Base-by-base conservation (phyloP, 2,113 vertebrate genomes). In the Steatornis caripensis region DNA sequence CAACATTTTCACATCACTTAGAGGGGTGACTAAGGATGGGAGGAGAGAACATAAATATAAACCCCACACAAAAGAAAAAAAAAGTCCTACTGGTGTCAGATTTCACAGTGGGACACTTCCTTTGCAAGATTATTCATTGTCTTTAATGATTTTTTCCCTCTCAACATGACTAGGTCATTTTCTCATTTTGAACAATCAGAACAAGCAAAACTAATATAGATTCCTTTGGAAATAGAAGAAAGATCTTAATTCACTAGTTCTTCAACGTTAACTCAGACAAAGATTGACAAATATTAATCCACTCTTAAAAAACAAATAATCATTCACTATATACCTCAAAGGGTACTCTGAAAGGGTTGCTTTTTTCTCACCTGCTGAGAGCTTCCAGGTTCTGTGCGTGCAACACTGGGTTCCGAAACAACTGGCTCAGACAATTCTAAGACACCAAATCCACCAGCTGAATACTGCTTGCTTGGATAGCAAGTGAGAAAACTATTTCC, bases 1-100 rank as follows among this genome's bases (percentile, higher is more conserved):
- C 48, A 89, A 23, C 29, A 61, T 79, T 95, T 96, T 94, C 80
- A 89, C 49, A 89, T 75, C 76, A 89, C 45, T 95, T 78, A 68
- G 48, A 88, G 6, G 16, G 22, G 34, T 68, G 43, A 69, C 62
- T 79, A 65, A 48, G 57, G 53, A 83, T 69, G 61, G 64, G 55
- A 95, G 64, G n/a, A 14, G 14, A 66, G 9, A 70, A 77, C 58
- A 58, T 74, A 91, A 90, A 90, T 76, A 65, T 21, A 80, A 78
- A 6, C 30, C 16, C 8, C 34, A 20, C 10, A 43, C 17, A 75
- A 74, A 54, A 57, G 24, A 11, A 49, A 58, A 76, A 54, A 51
- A 54, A 2, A n/a, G n/a, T n/a, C 0, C 12, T 12, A 57, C 27
- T 75, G 15, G 39, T 75, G 72, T 90, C 60, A 89, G 27, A 27